Base-by-base conservation (phyloP, 2,797 vertebrate species). In the Morus bassanus region DNA sequence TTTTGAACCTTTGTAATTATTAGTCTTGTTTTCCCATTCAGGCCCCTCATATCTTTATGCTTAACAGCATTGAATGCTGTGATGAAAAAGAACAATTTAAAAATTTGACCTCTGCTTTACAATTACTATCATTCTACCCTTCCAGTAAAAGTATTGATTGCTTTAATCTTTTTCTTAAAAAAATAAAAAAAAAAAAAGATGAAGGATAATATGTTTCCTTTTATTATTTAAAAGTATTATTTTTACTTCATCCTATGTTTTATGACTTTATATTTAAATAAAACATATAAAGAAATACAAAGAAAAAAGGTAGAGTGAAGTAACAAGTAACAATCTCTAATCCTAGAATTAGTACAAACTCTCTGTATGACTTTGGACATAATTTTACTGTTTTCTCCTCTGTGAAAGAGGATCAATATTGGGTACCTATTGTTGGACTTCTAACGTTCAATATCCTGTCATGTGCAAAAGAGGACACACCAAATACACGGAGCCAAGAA, bases 141-240 rank as follows among this genome's bases (percentile, higher is more conserved):
- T 48, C 7, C 7, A 11, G 22, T 27, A 67, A 75, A 86, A 74
- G 81, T 51, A 84, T 2, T 18, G 11, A 51, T 74, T 63, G 9
- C 7, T 48, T 84, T 39, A 74, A 59, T 18, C 0, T 54, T 67
- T 75, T 37, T 13, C 28, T 70, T n/a, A 41, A 59, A 77, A 76
- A 59, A 59, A 0, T 3, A 81, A 76, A 59, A 54, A 0, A 3
- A 4, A 0, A 46, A n/a, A 37, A 1, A 2, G 3, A 75, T 39
- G 6, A 41, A 60, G 5, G 13, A 68, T 67, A 81, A 73, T 9
- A 31, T 5, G 9, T 54, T 69, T 80, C 5, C 6, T 68, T 74
- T 70, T 28, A 60, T 59, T 63, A 31, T 35, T 74, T 78, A 56
- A 46, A 87, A 53, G 0, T 17, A 53, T 16, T 83, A 23, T 11